Base-by-base conservation (phyloP, 2,797 vertebrate species). In the Sebastes trivittatus region DNA sequence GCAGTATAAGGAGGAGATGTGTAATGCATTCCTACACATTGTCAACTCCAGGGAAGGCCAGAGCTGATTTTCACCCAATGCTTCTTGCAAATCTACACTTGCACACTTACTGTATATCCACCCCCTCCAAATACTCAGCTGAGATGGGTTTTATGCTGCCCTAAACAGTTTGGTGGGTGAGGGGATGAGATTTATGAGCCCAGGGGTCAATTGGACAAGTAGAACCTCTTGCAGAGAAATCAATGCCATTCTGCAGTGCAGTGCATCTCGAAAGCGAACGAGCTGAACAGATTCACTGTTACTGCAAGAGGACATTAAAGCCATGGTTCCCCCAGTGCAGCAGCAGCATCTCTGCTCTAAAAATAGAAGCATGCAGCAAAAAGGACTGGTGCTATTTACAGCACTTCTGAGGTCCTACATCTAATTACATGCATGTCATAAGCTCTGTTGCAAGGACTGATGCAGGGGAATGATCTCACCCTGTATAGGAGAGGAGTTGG, bases 311-410 rank as follows among this genome's bases (percentile, higher is more conserved):
- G 90, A 93, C 93, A 93, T 93, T 87, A 93, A 93, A 92, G 88
- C 84, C 88, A 88, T 46, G 81, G 87, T 82, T 94, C 87, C 90
- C 94, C 90, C 94, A 90, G 92, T 89, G 93, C 95, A 91, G 94
- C 93, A 93, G 94, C 95, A 91, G 94, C 93, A 93, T 92, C 89
- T 90, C 87, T 16, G 78, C 86, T 87, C 96, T 96, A 96, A 94
- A 95, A 95, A 96, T 96, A 96, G 95, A 88, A 93, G 72, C 94
- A 93, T 94, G 95, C 95, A 94, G 94, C 89, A 95, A 93, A 95
- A 94, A 84, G 91, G 92, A 94, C 89, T 88, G 88, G 78, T 93
- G 93, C 95, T 95, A 96, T 96, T 95, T 95, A 88, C 87, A 91
- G 75, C 79, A 78, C 88, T 89, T 86, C 83, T 87, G 72, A 80